A percentile compares a stretch with the other conserved stretches of the same genome.
Evolutionary conservation across 2,113 vertebrate species (phyloP).

Genomic region (Zosterops lateralis): DNA sequence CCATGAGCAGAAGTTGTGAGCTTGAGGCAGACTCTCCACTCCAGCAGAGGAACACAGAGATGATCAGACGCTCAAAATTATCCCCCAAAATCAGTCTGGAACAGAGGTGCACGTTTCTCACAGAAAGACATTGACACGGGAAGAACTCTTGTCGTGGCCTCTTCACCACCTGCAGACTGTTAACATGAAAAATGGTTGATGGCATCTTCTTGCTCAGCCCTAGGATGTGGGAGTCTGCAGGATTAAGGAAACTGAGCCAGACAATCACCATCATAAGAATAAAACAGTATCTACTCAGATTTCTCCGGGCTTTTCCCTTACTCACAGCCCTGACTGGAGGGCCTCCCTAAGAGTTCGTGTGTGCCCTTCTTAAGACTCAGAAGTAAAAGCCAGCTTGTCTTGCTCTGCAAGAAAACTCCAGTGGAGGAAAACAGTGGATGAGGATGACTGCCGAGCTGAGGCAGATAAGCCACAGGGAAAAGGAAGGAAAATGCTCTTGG

Average conservation of each 20-base stretch:
- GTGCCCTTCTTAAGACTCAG: neutral
- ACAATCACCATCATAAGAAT: neutral
- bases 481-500: neutral
- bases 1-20: neutral
- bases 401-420: neutral
- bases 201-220: neutral
- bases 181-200: accelerated
- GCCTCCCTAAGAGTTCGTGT: neutral
- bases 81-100: neutral
- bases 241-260: neutral
- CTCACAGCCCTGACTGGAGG: neutral
- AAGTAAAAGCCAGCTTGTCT: neutral
- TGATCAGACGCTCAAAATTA: neutral
- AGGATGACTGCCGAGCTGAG: neutral
- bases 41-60: neutral
- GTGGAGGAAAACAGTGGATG: neutral
- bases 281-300: neutral
- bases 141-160: neutral
- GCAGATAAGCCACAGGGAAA: neutral
- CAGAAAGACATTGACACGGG: neutral
- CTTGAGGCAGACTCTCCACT: neutral
- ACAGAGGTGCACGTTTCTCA: neutral
- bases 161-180: neutral
- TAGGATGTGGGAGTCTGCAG: neutral
- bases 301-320: neutral